A percentile compares a stretch with the other conserved stretches of the same genome.
Evolutionary conservation across 92 coral and sea anemone genomes (phyloP).

Genomic region (Heliopora coerulea): DNA sequence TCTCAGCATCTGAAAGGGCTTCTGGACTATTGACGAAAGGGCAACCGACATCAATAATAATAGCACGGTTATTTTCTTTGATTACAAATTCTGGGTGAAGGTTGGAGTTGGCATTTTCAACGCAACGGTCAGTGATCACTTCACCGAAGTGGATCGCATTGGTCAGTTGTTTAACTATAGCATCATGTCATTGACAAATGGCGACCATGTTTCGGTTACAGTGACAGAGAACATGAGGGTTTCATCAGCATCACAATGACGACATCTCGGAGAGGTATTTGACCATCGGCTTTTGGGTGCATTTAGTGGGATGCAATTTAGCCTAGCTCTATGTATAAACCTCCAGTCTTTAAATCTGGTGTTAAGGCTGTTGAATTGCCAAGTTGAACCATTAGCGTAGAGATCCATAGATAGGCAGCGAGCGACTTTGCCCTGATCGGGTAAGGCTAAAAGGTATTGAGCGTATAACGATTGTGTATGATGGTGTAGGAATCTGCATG

Average conservation of each 20-base stretch:
- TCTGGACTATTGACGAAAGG: constrained; percentile 36
- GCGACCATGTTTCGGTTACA: constrained; percentile 31
- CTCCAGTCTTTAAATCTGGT: constrained; percentile 36
- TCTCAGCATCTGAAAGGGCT: constrained; percentile 34
- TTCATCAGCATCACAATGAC: too few species aligned
- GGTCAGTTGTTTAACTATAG: too few species aligned
- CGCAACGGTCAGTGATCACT: constrained; percentile 2
- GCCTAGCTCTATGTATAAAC: constrained; percentile 46
- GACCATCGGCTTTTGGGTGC: constrained; percentile 46
- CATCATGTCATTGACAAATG: constrained; percentile 27
- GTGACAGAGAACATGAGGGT: too few species aligned
- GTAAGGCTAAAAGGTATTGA: constrained; percentile 20
- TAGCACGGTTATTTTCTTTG: too few species aligned
- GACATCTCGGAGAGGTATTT: constrained; percentile 2
- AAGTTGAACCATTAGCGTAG: constrained; percentile 42
- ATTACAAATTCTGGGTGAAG: constrained; percentile 36
- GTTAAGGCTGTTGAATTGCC: constrained; percentile 24
- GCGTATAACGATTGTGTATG: constrained; percentile 12
- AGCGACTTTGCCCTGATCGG: constrained; percentile 42
- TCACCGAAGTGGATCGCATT: constrained; percentile 23
- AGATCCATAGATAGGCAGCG: constrained; percentile 22
- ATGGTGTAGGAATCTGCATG: constrained; percentile 27
- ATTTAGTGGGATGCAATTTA: constrained; percentile 43
- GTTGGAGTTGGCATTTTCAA: background rate
- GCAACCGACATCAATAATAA: constrained; percentile 23